Evolutionary conservation across 2,113 vertebrate species (phyloP).

Genomic region (Syngnathus scovelli): DNA sequence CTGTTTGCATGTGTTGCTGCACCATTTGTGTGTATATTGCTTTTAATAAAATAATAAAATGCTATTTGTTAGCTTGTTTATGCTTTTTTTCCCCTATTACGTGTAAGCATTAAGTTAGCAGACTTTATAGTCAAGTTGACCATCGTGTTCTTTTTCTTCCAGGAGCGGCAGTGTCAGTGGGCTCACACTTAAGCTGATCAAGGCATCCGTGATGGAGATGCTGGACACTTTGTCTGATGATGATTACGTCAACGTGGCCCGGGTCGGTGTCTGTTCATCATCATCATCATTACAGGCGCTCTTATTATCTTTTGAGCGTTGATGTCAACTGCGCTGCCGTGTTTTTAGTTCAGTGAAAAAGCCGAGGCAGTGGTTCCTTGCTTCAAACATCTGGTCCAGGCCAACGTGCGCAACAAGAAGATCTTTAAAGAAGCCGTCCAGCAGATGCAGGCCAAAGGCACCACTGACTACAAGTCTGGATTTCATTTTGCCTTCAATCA

Average conservation of each 20-base stretch:
- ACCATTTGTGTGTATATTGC: too few species aligned
- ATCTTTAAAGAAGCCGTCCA: conserved; percentile 95
- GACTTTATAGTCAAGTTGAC: too few species aligned
- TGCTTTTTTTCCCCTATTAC: too few species aligned
- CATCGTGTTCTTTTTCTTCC: not conserved
- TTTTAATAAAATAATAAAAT: too few species aligned
- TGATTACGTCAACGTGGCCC: conserved; percentile 75
- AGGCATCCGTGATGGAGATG: conserved; percentile 96
- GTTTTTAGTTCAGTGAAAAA: conserved; percentile 90
- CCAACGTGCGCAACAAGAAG: conserved; percentile 97
- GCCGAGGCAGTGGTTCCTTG: conserved; percentile 89
- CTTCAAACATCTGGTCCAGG: conserved; percentile 95
- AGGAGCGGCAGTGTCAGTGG: conserved; percentile 98
- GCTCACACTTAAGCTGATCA: conserved; percentile 95
- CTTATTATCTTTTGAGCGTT: not conserved
- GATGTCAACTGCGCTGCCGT: conserved; percentile 9
- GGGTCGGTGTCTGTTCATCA: conserved; percentile 48
- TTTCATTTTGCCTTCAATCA: conserved; percentile 98
- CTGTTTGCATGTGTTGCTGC: too few species aligned
- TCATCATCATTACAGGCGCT: not conserved
- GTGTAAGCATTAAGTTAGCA: too few species aligned
- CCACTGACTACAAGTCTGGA: conserved; percentile 95
- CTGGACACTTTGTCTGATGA: conserved; percentile 92
- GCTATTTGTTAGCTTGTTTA: too few species aligned
- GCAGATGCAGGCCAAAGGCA: conserved; percentile 95